Conservation (phyloP, 2,888 invertebrate species). For the Acanthosoma haemorrhoidale region DNA sequence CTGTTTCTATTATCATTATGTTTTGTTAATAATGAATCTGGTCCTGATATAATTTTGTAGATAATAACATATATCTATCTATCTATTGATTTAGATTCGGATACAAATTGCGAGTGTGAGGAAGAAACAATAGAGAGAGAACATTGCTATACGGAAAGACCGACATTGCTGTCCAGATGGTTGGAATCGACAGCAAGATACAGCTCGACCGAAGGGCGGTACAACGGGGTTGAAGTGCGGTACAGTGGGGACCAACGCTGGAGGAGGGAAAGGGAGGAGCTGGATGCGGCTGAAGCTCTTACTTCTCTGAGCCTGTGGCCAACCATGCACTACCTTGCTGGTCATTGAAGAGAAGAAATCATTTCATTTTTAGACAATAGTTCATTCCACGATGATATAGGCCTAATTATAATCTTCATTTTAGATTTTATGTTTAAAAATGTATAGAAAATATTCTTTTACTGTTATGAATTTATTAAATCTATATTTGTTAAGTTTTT, state of each 20-base stretch:
- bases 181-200: constrained; percentile 68
- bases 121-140: constrained; percentile 46
- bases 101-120: constrained; percentile 23
- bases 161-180: constrained; percentile 67
- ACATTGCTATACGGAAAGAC: constrained; percentile 43
- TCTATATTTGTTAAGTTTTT: not conserved
- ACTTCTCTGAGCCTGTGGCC: constrained; percentile 51
- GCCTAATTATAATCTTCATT: not conserved
- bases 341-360: not conserved
- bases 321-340: constrained; percentile 22
- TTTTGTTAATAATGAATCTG: too few relatives aligned
- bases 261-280: constrained; percentile 54
- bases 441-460: not conserved
- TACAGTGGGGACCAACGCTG: constrained; percentile 15
- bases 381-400: not conserved
- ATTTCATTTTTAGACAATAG: not conserved
- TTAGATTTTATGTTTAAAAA: not conserved
- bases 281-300: constrained; percentile 70
- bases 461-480: not conserved
- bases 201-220: not conserved
- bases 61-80: too few relatives aligned
- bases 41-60: too few relatives aligned
- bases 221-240: not conserved
- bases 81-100: constrained; percentile 36
- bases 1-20: too few relatives aligned